phyloP scores from a whole-genome alignment of 2,113 vertebrate species.

The Trachemys scripta region DNA sequence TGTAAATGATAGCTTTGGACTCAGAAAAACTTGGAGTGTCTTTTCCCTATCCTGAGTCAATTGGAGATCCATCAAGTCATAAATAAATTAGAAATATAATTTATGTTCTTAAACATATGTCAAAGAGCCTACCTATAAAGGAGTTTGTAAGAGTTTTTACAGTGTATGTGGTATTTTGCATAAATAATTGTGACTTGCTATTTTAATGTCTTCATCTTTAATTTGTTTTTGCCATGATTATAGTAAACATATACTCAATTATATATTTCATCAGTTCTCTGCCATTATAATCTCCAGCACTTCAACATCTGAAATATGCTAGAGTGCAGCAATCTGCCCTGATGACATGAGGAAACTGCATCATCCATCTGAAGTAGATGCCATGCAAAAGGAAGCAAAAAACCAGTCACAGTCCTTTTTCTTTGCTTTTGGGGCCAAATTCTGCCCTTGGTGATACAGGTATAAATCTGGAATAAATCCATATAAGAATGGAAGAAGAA shows the following conservation, averaged over 20 bases:
- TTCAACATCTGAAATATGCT: not conserved
- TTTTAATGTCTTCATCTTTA: not conserved
- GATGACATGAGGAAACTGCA: not conserved
- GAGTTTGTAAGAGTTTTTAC: not conserved
- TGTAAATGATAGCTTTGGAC: not conserved
- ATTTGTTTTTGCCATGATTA: not conserved
- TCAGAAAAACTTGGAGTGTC: not conserved
- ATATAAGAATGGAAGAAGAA: not conserved
- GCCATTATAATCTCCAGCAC: not conserved
- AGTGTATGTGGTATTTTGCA: not conserved
- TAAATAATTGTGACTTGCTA: not conserved
- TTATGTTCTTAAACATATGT: fast-evolving
- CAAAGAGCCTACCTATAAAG: not conserved
- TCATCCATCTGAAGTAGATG: not conserved
- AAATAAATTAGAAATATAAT: not conserved
- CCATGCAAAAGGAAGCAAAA: not conserved
- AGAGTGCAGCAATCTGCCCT: not conserved
- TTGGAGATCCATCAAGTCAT: not conserved
- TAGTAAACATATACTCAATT: not conserved
- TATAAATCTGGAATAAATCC: not conserved
- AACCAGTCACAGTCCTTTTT: not conserved
- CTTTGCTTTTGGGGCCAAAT: not conserved
- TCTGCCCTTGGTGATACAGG: not conserved
- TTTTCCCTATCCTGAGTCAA: not conserved
- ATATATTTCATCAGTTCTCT: not conserved